phyloP scores from a whole-genome alignment of 2,888 invertebrate species.

The Schizotus pectinicornis region DNA sequence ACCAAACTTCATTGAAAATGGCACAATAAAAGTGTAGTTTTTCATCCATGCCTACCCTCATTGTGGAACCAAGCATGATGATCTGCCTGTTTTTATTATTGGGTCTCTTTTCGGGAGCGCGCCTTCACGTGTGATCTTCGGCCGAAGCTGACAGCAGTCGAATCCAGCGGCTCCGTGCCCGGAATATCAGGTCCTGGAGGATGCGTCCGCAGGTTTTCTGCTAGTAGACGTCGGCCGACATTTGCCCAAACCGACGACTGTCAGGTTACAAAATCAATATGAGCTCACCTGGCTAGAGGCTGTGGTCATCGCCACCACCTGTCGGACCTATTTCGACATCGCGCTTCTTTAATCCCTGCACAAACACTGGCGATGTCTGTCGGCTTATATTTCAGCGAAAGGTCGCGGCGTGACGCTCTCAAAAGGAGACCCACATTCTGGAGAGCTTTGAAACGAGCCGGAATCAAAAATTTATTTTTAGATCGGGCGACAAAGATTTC shows the following conservation, averaged over 20 bases:
- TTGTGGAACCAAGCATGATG: too few relatives aligned
- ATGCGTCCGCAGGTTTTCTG: too few relatives aligned
- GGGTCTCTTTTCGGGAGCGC: too few relatives aligned
- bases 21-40: too few relatives aligned
- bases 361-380: slow-evolving; percentile 16
- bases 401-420: background rate
- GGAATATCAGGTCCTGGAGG: too few relatives aligned
- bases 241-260: slow-evolving; percentile 30
- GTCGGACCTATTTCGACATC: slow-evolving; percentile 20
- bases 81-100: too few relatives aligned
- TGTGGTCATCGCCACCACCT: slow-evolving; percentile 31
- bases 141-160: too few relatives aligned
- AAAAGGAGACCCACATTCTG: background rate
- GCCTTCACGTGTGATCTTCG: too few relatives aligned
- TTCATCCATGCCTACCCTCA: too few relatives aligned
- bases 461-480: too few relatives aligned
- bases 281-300: slow-evolving; percentile 37
- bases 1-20: too few relatives aligned
- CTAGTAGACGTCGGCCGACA: slow-evolving; percentile 32
- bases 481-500: background rate
- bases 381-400: slow-evolving; percentile 11
- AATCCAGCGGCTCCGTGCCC: too few relatives aligned
- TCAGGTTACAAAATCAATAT: slow-evolving; percentile 41
- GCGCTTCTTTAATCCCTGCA: slow-evolving; percentile 18
- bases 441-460: background rate